phyloP scores from a whole-genome alignment of 2,113 vertebrate species.

The Cebidichthys violaceus region DNA sequence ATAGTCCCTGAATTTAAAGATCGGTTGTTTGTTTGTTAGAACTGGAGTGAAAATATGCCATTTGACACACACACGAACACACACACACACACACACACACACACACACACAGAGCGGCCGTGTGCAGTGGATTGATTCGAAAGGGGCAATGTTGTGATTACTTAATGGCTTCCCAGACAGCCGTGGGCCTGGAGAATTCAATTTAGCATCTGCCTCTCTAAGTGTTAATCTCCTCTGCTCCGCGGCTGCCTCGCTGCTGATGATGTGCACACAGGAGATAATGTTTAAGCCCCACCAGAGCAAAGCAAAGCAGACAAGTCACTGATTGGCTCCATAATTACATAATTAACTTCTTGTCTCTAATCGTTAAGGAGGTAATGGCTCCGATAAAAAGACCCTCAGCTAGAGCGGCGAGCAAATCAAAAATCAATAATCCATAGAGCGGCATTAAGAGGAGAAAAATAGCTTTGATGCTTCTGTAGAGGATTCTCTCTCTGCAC shows the following conservation, averaged over 20 bases:
- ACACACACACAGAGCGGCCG: neutral
- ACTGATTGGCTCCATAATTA: constrained; percentile 99
- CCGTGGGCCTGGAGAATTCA: constrained; percentile 90
- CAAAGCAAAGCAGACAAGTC: constrained; percentile 96
- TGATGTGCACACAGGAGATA: constrained; percentile 92
- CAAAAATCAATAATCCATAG: constrained; percentile 99
- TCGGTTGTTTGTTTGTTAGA: constrained; percentile 51
- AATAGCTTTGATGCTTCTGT: constrained; percentile 79
- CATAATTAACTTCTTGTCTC: constrained; percentile 99
- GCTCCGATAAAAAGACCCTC: constrained; percentile 95
- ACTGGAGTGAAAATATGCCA: constrained; percentile 78
- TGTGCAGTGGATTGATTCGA: constrained; percentile 89
- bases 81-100: constrained; percentile 12
- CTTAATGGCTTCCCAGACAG: constrained; percentile 96
- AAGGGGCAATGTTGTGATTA: constrained; percentile 91
- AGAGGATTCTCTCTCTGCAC: constrained; percentile 77
- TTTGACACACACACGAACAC: constrained; percentile 21
- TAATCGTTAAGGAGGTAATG: constrained; percentile 98
- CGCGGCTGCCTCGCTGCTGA: constrained; percentile 88
- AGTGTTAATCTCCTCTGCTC: constrained; percentile 92
- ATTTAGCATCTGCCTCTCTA: constrained; percentile 92
- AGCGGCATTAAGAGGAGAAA: constrained; percentile 84
- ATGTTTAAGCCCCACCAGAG: constrained; percentile 93
- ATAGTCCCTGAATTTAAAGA: neutral
- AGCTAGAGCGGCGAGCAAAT: constrained; percentile 92